Percentiles rank a stretch among this genome's conserved stretches.
These are phyloP conservation scores for Callitettix versicolor DNA, from an alignment of 1,140 invertebrate species.

Conservation along the genomic window DNA sequence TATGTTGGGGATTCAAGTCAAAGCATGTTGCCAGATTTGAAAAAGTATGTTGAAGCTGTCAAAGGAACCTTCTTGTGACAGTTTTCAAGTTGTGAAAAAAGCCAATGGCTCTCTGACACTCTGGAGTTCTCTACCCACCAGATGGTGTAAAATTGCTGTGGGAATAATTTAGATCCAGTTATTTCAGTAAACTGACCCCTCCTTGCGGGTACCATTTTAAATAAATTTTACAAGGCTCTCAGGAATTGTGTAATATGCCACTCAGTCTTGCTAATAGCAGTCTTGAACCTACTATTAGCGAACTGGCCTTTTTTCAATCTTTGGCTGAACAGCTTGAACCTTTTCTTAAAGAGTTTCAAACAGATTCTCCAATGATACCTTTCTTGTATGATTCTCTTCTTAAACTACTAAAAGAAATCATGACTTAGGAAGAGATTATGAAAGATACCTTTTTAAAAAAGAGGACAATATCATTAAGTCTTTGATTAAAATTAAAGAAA, in stretches of 20 bases:
- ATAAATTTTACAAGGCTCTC: slow-evolving; percentile 18
- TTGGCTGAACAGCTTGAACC: slow-evolving; percentile 19
- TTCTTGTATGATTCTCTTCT: slow-evolving; percentile 9
- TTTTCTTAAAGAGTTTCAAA: slow-evolving; percentile 22
- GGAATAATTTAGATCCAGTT: slow-evolving; percentile 19
- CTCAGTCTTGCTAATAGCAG: slow-evolving; percentile 15
- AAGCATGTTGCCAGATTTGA: neutral
- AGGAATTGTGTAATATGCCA: slow-evolving; percentile 23
- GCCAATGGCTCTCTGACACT: slow-evolving; percentile 19
- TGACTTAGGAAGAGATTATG: neutral
- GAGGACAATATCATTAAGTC: neutral
- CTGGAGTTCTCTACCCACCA: slow-evolving; percentile 24
- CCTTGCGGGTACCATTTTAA: slow-evolving; percentile 22
- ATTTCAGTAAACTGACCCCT: slow-evolving; percentile 16
- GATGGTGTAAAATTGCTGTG: slow-evolving; percentile 23
- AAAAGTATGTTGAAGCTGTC: neutral
- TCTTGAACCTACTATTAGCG: slow-evolving; percentile 19
- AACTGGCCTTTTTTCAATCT: slow-evolving; percentile 24
- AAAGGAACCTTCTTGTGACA: slow-evolving; percentile 1
- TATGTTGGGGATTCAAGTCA: no score
- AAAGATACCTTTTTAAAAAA: neutral
- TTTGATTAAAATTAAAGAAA: neutral
- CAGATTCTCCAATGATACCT: slow-evolving; percentile 16
- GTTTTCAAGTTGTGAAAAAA: neutral
- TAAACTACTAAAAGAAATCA: neutral